Evolutionary conservation across 2,797 vertebrate species (phyloP).

Genomic region (Cheirogaleus major): DNA sequence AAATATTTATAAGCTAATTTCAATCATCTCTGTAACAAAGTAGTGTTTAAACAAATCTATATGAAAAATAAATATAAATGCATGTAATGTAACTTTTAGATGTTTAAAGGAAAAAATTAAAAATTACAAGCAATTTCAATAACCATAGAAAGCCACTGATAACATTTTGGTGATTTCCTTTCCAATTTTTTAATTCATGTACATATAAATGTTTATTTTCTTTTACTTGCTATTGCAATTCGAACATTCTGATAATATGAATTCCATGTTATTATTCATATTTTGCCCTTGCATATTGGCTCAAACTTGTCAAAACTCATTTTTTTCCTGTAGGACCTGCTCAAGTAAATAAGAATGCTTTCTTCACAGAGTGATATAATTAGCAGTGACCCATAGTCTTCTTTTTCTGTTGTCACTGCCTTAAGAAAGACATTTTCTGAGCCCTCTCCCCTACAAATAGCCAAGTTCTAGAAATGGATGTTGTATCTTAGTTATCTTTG

Average conservation of each 20-base stretch:
- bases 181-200: background rate
- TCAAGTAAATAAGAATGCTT: background rate
- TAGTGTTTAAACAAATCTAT: background rate
- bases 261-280: background rate
- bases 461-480: background rate
- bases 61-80: background rate
- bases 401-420: background rate
- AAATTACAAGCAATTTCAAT: background rate
- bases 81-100: background rate
- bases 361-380: background rate
- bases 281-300: background rate
- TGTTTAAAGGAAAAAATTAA: slow-evolving; percentile 9
- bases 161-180: background rate
- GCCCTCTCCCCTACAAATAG: background rate
- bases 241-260: background rate
- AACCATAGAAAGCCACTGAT: background rate
- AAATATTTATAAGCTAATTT: background rate
- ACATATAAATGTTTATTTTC: background rate
- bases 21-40: background rate
- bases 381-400: background rate
- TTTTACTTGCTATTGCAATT: background rate
- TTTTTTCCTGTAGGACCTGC: background rate
- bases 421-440: background rate
- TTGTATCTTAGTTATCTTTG: background rate
- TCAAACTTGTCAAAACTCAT: background rate